These are phyloP conservation scores for Bimastos eiseni DNA, from an alignment of 2,888 invertebrate genomes.

Conservation along the genomic window DNA sequence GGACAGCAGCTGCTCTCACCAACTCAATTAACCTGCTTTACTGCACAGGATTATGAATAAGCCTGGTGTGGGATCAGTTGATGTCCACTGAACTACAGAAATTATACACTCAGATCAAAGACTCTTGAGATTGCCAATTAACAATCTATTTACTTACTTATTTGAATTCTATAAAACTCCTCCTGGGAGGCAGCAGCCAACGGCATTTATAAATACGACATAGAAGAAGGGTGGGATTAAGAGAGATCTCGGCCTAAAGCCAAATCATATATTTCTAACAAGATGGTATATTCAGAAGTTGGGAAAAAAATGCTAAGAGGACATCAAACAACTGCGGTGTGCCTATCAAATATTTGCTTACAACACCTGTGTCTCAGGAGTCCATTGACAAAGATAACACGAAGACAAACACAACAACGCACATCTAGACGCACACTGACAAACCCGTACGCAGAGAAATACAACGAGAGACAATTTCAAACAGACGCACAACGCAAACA, in stretches of 20 bases:
- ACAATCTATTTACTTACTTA: not conserved
- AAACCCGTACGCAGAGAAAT: not conserved
- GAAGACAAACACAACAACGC: not conserved
- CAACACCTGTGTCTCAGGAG: not conserved
- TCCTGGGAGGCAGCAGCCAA: not conserved
- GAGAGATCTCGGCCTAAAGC: not conserved
- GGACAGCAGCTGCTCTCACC: no score
- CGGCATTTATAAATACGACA: not conserved
- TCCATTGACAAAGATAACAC: slow-evolving; percentile 16
- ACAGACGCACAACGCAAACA: slow-evolving; percentile 9
- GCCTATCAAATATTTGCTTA: not conserved
- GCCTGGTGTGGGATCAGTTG: not conserved
- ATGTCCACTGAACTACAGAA: not conserved
- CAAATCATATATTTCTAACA: not conserved
- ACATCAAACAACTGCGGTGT: slow-evolving; percentile 3
- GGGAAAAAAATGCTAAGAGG: not conserved
- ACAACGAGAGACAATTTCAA: not conserved
- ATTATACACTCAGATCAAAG: not conserved
- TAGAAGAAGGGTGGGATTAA: not conserved
- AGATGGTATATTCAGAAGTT: not conserved
- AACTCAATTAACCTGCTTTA: no score
- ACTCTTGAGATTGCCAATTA: not conserved
- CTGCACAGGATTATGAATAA: not conserved
- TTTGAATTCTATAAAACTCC: not conserved
- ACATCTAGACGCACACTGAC: not conserved